These are phyloP conservation scores for Pedionomus torquatus DNA, from an alignment of 2,113 vertebrate species.

Conservation along the genomic window DNA sequence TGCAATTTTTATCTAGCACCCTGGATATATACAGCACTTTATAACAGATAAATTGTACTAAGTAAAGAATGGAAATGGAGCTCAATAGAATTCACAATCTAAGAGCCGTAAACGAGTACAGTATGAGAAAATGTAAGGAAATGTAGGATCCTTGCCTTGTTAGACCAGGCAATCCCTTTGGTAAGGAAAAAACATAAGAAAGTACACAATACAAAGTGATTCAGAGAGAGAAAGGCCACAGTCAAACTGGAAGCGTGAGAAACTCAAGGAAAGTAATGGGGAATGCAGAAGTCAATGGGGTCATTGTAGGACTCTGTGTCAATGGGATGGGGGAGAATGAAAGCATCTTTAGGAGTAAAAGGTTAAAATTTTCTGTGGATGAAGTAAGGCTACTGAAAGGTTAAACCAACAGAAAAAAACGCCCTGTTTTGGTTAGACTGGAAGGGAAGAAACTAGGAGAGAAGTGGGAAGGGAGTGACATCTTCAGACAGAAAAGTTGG, in stretches of 20 bases:
- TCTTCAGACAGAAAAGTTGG: not conserved
- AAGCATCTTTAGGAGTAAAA: slow-evolving; percentile 30
- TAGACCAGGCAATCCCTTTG: not conserved
- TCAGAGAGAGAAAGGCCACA: slow-evolving; percentile 17
- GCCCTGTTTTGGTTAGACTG: not conserved
- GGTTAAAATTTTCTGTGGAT: slow-evolving; percentile 25
- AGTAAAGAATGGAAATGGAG: not conserved
- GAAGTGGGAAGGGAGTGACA: not conserved
- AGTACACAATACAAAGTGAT: not conserved
- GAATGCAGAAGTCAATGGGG: slow-evolving; percentile 35
- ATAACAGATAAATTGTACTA: not conserved
- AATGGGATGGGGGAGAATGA: not conserved
- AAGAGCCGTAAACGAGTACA: not conserved
- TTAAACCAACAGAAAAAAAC: slow-evolving; percentile 26
- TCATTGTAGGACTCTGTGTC: slow-evolving; percentile 21
- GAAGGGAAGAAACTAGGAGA: not conserved
- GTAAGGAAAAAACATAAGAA: not conserved
- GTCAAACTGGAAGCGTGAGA: slow-evolving; percentile 27
- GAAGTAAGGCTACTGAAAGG: slow-evolving; percentile 13
- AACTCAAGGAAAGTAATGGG: not conserved
- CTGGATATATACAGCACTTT: not conserved
- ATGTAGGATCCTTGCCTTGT: not conserved
- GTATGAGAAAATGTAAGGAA: not conserved
- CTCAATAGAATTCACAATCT: not conserved
- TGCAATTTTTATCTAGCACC: not conserved